Conservation (phyloP, 2,888 invertebrate species). For the Agonopterix arenella region DNA sequence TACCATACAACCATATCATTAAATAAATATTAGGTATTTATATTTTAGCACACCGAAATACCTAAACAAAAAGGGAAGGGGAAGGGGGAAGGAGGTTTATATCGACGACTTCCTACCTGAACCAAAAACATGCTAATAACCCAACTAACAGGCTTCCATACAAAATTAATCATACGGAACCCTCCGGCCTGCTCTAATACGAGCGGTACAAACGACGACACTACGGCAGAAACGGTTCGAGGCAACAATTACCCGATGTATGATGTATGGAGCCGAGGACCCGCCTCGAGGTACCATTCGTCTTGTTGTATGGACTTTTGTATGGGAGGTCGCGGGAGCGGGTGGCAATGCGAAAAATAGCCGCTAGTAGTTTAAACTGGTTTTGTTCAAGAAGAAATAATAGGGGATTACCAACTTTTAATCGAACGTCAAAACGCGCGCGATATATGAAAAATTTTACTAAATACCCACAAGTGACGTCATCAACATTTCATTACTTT, state of each 20-base stretch:
- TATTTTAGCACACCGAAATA: too few species aligned
- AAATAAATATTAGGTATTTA: too few species aligned
- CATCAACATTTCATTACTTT: too few species aligned
- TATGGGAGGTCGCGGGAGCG: constrained; percentile 2
- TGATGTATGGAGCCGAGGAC: constrained; percentile 40
- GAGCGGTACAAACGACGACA: constrained; percentile 27
- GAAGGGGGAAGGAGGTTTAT: too few species aligned
- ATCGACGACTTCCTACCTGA: not conserved
- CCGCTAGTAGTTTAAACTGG: not conserved
- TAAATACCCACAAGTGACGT: too few species aligned
- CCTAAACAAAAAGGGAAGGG: too few species aligned
- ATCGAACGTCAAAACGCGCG: too few species aligned
- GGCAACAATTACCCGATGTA: constrained; percentile 47
- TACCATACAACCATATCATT: too few species aligned
- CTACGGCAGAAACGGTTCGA: constrained; percentile 27
- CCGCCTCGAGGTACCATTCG: constrained; percentile 32
- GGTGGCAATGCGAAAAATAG: not conserved
- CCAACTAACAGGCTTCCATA: constrained; percentile 11
- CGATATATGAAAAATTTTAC: too few species aligned
- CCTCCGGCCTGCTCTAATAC: constrained; percentile 15
- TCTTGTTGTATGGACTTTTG: constrained; percentile 16
- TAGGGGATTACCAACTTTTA: too few species aligned
- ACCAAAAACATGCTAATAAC: constrained; percentile 1
- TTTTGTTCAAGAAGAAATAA: not conserved
- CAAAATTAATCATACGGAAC: constrained; percentile 27